A percentile compares a stretch with the other conserved stretches of the same genome.
Conservation (phyloP, 2,797 vertebrate genomes). For the Poeciliopsis gracilis region DNA sequence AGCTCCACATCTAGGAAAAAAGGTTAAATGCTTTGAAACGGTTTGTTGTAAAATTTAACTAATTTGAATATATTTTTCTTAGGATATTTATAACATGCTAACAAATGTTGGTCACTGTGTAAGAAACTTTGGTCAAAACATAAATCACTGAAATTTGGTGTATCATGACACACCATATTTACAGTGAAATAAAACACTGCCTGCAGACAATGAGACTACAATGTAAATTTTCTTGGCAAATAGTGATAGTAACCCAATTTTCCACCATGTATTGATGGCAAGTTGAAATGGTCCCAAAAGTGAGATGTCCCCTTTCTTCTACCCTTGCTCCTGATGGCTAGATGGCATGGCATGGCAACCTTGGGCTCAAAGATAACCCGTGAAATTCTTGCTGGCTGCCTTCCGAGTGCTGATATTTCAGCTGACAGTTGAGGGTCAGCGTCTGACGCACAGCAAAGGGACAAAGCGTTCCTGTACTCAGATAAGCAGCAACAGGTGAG, state of each 20-base stretch:
- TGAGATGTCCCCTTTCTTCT: constrained; percentile 9
- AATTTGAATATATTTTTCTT: too few relatives aligned
- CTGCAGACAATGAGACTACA: background rate
- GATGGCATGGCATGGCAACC: constrained; percentile 31
- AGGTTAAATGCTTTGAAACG: too few relatives aligned
- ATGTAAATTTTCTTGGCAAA: background rate
- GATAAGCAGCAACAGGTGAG: constrained; percentile 46
- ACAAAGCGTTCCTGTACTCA: background rate
- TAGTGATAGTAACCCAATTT: background rate
- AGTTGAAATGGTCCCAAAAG: background rate
- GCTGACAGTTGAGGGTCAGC: constrained; percentile 25
- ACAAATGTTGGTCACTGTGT: background rate
- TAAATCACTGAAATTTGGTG: background rate
- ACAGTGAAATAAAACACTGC: background rate
- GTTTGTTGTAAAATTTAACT: too few relatives aligned
- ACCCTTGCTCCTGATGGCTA: constrained; percentile 25
- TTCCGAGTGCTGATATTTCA: constrained; percentile 16
- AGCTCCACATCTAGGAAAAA: too few relatives aligned
- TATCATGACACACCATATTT: background rate
- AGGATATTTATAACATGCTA: background rate
- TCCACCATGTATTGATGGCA: background rate
- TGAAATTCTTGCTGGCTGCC: constrained; percentile 60
- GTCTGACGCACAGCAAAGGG: constrained; percentile 42
- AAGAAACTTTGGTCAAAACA: background rate
- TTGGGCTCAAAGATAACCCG: constrained; percentile 65